A percentile compares a stretch with the other conserved stretches of the same genome.
These are phyloP conservation scores for Xiphophorus hellerii DNA, from an alignment of 2,113 vertebrate species.

Conservation along the genomic window DNA sequence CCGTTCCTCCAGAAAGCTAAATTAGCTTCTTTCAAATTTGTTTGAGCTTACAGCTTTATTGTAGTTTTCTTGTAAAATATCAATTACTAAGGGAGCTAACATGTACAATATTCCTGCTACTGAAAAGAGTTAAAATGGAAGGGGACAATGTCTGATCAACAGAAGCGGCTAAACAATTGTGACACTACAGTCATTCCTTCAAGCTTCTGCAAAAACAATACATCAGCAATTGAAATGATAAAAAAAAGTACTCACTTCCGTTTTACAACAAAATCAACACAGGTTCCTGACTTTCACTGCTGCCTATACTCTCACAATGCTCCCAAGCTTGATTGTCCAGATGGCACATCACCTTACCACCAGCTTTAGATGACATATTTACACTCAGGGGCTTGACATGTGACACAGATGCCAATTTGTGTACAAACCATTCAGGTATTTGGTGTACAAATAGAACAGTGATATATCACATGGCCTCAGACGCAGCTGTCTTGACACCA, in stretches of 20 bases:
- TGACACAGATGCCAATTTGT: constrained; percentile 40
- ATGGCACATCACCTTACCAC: background rate
- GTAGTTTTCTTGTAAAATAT: background rate
- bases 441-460: constrained; percentile 69
- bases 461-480: constrained; percentile 52
- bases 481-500: constrained; percentile 53
- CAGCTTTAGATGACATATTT: constrained; percentile 7
- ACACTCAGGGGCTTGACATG: constrained; percentile 22
- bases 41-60: background rate
- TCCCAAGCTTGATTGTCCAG: background rate
- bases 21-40: background rate
- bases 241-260: constrained; percentile 31
- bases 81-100: background rate
- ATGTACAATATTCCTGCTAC: background rate
- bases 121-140: background rate
- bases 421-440: constrained; percentile 61
- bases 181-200: background rate
- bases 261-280: constrained; percentile 1
- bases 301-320: background rate
- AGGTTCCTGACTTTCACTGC: background rate
- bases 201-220: constrained; percentile 4
- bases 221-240: background rate
- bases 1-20: background rate
- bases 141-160: background rate
- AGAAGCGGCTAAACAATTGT: background rate